Base-by-base conservation (phyloP, 2,797 vertebrate genomes). In the Hyperoplus immaculatus region DNA sequence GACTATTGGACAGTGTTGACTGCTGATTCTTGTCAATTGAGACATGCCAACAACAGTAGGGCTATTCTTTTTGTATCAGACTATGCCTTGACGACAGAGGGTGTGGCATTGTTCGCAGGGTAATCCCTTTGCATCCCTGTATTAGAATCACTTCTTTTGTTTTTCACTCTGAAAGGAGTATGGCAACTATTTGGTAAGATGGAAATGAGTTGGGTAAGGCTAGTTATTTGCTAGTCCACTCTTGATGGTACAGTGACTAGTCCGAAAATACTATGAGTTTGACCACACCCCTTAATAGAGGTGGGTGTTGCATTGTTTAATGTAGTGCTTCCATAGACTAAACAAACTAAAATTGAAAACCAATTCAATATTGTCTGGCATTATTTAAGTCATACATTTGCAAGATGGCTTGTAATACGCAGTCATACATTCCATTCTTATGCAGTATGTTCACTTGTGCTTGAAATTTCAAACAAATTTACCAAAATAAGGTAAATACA, bases 191-290 rank as follows among this genome's bases (percentile, higher is more conserved):
- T n/a, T 10, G 15, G 9, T 54, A 80, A 59, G n/a, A 50, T 16
- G 56, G 16, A 82, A 72, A 77, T 72, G 8, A 54, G 4, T 53
- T 21, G 41, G 53, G 43, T 3, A 14, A 29, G 61, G 74, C 65
- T 42, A 49, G 38, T 39, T 60, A 53, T 43, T 43, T 43, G 42
- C 10, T 6, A 11, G 10, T 45, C 6, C 10, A 11, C 6, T 45
- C 10, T 45, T 45, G 6, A 45, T 29, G 29, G 29, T 29, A 29
- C 29, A 29, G 29, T 29, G 29, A 3, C 29, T 29, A 3, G 29
- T 29, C 29, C 29, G 29, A 29, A 29, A 29, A 29, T 0, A 13
- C 11, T 7, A 7, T 13, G 55, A 36, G 56, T 51, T 59, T 70
- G 39, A 56, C 46, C 15, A 59, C 39, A 21, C 38, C 29, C n/a